phyloP scores from a whole-genome alignment of 2,113 vertebrate species.

The Spea multiplicata region DNA sequence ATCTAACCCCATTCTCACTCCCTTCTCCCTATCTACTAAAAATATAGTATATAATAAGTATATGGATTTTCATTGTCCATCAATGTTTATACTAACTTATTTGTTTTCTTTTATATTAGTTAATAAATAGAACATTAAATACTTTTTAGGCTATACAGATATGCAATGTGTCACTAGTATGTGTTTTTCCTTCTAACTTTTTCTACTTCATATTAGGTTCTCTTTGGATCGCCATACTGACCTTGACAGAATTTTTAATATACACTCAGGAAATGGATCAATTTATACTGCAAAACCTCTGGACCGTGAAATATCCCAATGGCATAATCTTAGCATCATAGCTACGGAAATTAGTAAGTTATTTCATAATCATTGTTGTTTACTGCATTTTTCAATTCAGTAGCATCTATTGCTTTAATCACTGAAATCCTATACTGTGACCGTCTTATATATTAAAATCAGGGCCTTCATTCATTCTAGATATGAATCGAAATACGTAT shows the following conservation, averaged over 20 bases:
- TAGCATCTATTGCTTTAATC: constrained; percentile 39
- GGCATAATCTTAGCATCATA: constrained; percentile 79
- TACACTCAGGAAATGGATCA: constrained; percentile 77
- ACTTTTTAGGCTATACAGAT: too few species aligned
- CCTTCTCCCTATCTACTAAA: too few species aligned
- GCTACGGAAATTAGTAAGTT: constrained; percentile 78
- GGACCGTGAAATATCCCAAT: constrained; percentile 75
- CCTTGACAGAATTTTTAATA: constrained; percentile 78
- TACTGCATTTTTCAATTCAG: constrained; percentile 28
- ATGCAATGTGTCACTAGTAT: too few species aligned
- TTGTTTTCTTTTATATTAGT: too few species aligned
- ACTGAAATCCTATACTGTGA: constrained; percentile 35
- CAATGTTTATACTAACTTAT: too few species aligned
- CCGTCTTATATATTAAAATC: constrained; percentile 26
- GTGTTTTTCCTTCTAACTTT: not conserved
- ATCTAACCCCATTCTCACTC: too few species aligned
- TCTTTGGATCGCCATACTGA: constrained; percentile 78
- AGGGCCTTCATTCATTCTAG: not conserved
- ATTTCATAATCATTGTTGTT: constrained; percentile 49
- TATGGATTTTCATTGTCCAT: too few species aligned
- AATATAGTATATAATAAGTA: too few species aligned
- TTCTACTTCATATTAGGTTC: constrained; percentile 60
- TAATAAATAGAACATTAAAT: too few species aligned
- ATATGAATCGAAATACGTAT: constrained; percentile 22
- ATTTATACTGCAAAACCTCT: constrained; percentile 77